These are phyloP conservation scores for Blera fallax DNA, from an alignment of 2,888 invertebrate genomes.

Conservation along the genomic window DNA sequence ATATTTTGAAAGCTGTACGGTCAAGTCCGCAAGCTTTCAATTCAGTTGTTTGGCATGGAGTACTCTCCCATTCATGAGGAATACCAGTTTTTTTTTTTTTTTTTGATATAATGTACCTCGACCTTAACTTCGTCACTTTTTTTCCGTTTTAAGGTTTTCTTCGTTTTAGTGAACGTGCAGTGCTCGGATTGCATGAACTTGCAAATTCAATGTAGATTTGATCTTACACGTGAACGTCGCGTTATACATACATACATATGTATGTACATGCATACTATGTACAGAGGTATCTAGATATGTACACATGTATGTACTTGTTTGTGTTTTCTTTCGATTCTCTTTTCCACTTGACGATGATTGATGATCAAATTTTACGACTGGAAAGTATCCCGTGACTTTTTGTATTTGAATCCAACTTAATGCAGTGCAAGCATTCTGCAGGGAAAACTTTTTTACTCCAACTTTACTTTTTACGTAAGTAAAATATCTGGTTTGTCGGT, in stretches of 20 bases:
- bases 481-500: no score
- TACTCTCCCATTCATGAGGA: background rate
- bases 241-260: background rate
- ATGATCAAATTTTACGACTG: background rate
- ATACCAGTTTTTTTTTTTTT: background rate
- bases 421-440: background rate
- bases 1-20: background rate
- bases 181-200: background rate
- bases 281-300: no score
- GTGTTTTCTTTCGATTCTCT: background rate
- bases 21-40: background rate
- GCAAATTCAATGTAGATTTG: background rate
- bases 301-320: background rate
- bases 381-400: background rate
- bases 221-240: background rate
- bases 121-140: background rate
- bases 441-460: background rate
- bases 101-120: background rate
- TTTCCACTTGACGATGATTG: background rate
- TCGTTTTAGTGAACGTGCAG: background rate
- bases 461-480: no score
- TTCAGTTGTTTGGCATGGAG: no score
- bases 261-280: background rate
- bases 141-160: background rate
- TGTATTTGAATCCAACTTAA: background rate